Evolutionary conservation across 1,140 invertebrate genomes (phyloP).

Genomic region (Lucilia cuprina): DNA sequence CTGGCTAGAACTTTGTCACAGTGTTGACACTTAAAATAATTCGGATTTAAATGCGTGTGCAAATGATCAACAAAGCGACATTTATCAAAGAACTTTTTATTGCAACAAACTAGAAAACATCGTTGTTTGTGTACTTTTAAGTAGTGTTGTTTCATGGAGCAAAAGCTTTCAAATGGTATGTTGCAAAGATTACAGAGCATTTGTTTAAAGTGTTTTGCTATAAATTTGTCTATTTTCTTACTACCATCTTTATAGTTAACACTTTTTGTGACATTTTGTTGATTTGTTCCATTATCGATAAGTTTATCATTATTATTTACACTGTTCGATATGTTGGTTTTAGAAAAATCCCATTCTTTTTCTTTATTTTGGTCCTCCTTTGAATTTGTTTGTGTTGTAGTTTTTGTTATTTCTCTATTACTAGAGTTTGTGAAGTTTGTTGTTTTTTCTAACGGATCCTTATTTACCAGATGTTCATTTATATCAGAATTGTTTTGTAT

Average conservation of each 20-base stretch:
- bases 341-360: no score
- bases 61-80: neutral
- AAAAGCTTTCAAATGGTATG: neutral
- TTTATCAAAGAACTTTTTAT: neutral
- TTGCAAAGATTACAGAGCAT: neutral
- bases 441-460: no score
- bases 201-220: neutral
- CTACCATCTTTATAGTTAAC: neutral
- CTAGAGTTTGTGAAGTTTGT: no score
- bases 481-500: no score
- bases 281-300: no score
- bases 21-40: conserved; percentile 1
- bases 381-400: no score
- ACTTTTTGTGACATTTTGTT: no score
- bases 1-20: neutral
- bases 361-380: no score
- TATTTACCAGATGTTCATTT: no score
- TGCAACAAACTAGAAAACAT: neutral
- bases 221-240: neutral
- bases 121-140: neutral
- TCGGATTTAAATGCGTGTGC: neutral
- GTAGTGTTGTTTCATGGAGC: neutral
- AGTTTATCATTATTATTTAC: no score
- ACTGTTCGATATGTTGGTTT: no score
- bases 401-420: no score